phyloP scores from a whole-genome alignment of 2,888 invertebrate species.

The Tetrapedia diversipes region DNA sequence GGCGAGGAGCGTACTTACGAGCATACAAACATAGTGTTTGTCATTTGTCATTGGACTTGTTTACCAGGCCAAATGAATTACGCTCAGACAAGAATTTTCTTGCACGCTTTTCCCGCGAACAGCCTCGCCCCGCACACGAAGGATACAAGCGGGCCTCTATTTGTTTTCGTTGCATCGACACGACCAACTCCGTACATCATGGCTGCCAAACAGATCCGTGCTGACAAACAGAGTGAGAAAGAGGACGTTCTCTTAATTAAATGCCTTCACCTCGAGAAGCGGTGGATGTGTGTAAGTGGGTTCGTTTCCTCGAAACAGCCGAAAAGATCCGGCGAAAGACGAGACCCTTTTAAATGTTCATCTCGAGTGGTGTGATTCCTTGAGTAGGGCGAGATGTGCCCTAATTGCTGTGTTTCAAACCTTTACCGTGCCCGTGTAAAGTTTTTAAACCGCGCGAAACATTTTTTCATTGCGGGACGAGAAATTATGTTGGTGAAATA shows the following conservation, averaged over 20 bases:
- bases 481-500: too few species aligned
- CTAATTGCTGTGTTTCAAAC: too few species aligned
- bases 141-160: slow-evolving; percentile 23
- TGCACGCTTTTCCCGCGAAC: slow-evolving; percentile 19
- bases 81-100: slow-evolving; percentile 54
- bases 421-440: too few species aligned
- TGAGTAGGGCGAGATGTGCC: too few species aligned
- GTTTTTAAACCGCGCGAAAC: too few species aligned
- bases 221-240: neutral
- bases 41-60: slow-evolving; percentile 75
- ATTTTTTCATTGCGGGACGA: too few species aligned
- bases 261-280: slow-evolving; percentile 4
- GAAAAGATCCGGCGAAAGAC: neutral
- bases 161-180: slow-evolving; percentile 42
- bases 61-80: slow-evolving; percentile 67
- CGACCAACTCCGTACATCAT: slow-evolving; percentile 15
- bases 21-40: slow-evolving; percentile 62
- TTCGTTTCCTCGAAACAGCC: neutral
- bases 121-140: neutral
- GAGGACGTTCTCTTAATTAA: slow-evolving; percentile 43
- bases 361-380: neutral
- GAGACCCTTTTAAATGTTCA: neutral
- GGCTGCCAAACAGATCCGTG: slow-evolving; percentile 41
- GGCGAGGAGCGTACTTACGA: neutral
- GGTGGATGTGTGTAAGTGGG: too few species aligned